These are phyloP conservation scores for Thymelicus sylvestris DNA, from an alignment of 2,888 invertebrate genomes.

Conservation along the genomic window DNA sequence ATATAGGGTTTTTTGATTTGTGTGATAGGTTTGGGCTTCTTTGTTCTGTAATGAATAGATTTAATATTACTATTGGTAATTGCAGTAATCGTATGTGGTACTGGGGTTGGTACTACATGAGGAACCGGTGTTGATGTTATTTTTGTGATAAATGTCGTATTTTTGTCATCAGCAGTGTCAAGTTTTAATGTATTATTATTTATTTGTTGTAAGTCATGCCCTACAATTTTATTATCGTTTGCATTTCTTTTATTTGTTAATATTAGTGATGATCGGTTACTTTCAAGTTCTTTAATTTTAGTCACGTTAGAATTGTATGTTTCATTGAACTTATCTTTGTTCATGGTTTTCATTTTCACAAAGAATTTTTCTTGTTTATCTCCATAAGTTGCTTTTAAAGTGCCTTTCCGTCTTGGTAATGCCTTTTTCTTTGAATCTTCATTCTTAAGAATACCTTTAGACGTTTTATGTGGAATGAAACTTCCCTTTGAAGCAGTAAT, in stretches of 20 bases:
- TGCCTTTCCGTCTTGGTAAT: slow-evolving; percentile 75
- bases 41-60: slow-evolving; percentile 72
- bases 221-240: not conserved
- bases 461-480: slow-evolving; percentile 65
- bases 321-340: slow-evolving; percentile 22
- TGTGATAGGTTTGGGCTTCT: slow-evolving; percentile 70
- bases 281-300: slow-evolving; percentile 37
- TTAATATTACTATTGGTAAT: slow-evolving; percentile 76
- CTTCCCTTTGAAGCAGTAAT: slow-evolving; percentile 61
- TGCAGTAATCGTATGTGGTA: slow-evolving; percentile 66
- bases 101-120: slow-evolving; percentile 47
- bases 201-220: not conserved
- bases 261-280: slow-evolving; percentile 12
- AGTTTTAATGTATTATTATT: slow-evolving; percentile 1
- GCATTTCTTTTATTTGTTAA: slow-evolving; percentile 8
- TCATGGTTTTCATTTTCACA: slow-evolving; percentile 47
- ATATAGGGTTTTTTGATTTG: slow-evolving; percentile 70
- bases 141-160: slow-evolving; percentile 9
- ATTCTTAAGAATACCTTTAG: slow-evolving; percentile 60
- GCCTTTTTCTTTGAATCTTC: slow-evolving; percentile 69
- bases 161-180: slow-evolving; percentile 2
- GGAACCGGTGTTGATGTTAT: slow-evolving; percentile 8
- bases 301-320: slow-evolving; percentile 39
- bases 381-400: slow-evolving; percentile 80
- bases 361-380: slow-evolving; percentile 75